phyloP scores from a whole-genome alignment of 2,113 vertebrate genomes.

The Gobius niger region DNA sequence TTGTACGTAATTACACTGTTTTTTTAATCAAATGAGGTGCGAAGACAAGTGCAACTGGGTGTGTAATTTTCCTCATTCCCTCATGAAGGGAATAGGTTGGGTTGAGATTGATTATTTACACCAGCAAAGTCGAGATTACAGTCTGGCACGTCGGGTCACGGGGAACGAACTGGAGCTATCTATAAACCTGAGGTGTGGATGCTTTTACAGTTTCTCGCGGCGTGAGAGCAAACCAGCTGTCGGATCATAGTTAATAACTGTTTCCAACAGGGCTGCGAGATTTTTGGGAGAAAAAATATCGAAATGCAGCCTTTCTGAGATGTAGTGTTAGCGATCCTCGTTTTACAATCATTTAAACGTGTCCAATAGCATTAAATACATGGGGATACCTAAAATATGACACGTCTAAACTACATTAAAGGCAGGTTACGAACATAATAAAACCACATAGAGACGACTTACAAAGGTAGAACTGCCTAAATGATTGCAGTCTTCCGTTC shows the following conservation, averaged over 20 bases:
- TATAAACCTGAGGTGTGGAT: slow-evolving; percentile 25
- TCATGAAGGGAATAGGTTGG: slow-evolving; percentile 20
- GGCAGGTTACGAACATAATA: too few species aligned
- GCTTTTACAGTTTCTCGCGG: slow-evolving; percentile 6
- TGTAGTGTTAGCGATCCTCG: too few species aligned
- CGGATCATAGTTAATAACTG: background rate
- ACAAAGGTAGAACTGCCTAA: too few species aligned
- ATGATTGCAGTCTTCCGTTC: too few species aligned
- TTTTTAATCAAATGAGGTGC: background rate
- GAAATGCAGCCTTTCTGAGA: too few species aligned
- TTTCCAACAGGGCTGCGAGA: background rate
- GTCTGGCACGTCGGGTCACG: slow-evolving; percentile 16
- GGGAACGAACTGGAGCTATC: slow-evolving; percentile 20
- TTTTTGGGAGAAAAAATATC: background rate
- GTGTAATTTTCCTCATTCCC: slow-evolving; percentile 5
- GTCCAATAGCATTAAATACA: too few species aligned
- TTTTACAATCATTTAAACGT: too few species aligned
- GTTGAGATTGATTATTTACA: slow-evolving; percentile 49
- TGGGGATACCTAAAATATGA: too few species aligned
- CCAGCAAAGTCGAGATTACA: slow-evolving; percentile 59
- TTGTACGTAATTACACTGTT: slow-evolving; percentile 14
- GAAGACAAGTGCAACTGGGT: slow-evolving; percentile 12
- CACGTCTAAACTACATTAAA: too few species aligned
- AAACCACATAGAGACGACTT: too few species aligned
- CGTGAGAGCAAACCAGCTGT: background rate